Percentiles rank a stretch among this genome's conserved stretches.
phyloP scores from a whole-genome alignment of 1,140 invertebrate species.

The Bombus picipes region DNA sequence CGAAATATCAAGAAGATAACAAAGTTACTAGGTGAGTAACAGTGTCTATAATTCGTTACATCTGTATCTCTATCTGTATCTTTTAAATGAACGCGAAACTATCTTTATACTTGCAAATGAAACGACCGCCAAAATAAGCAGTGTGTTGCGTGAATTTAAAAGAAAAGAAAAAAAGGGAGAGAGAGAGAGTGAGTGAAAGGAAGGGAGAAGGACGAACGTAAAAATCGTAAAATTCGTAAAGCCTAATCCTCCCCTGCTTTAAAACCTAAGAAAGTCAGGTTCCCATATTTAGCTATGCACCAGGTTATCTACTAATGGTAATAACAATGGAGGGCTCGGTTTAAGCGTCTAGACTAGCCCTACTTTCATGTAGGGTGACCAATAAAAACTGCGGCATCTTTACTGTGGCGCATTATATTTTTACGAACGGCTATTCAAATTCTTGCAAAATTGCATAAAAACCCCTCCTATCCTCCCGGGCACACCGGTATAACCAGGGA shows the following conservation, averaged over 20 bases:
- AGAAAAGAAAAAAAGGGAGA: not conserved
- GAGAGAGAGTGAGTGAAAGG: not conserved
- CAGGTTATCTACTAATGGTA: constrained; percentile 73
- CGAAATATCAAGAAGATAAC: constrained; percentile 90
- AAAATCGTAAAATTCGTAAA: constrained; percentile 47
- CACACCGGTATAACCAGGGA: constrained; percentile 74
- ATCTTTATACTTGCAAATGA: constrained; percentile 54
- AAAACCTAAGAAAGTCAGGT: constrained; percentile 48
- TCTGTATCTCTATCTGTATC: not conserved
- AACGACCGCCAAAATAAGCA: not conserved
- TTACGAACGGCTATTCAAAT: constrained; percentile 81
- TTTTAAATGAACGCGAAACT: constrained; percentile 12
- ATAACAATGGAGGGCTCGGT: constrained; percentile 70
- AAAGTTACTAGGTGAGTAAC: constrained; percentile 88
- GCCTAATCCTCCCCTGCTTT: not conserved
- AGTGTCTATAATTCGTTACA: not conserved
- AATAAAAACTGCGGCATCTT: constrained; percentile 72
- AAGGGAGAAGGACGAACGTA: constrained; percentile 3
- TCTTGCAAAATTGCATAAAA: constrained; percentile 82
- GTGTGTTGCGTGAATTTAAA: constrained; percentile 9
- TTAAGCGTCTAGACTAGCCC: constrained; percentile 72
- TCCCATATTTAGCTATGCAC: constrained; percentile 75
- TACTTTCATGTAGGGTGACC: constrained; percentile 55
- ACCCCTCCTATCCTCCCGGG: constrained; percentile 69
- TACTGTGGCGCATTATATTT: constrained; percentile 75